Evolutionary conservation across 2,113 vertebrate species (phyloP).

Genomic region (Ochotona princeps): DNA sequence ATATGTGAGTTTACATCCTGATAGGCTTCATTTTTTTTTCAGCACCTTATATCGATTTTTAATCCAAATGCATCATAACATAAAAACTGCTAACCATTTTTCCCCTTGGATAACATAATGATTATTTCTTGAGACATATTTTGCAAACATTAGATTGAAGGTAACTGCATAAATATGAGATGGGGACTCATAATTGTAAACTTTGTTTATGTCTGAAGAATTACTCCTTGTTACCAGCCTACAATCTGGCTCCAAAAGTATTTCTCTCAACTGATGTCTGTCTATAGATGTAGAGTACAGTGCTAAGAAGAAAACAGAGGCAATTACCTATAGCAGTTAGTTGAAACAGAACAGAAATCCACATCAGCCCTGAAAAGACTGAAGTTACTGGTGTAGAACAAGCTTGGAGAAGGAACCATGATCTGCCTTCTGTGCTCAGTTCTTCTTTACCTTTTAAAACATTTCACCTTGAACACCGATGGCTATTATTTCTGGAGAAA

Average conservation of each 20-base stretch:
- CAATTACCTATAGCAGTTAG: not conserved
- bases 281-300: not conserved
- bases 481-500: constrained; percentile 36
- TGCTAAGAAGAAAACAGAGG: not conserved
- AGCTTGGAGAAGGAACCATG: not conserved
- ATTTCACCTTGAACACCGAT: constrained; percentile 45
- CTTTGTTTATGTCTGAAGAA: constrained; percentile 78
- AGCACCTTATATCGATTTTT: constrained; percentile 73
- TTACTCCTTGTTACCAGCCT: constrained; percentile 80
- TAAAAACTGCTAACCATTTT: constrained; percentile 77
- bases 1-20: constrained; percentile 73
- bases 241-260: constrained; percentile 80
- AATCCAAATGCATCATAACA: constrained; percentile 70
- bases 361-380: not conserved
- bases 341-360: not conserved
- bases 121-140: constrained; percentile 86
- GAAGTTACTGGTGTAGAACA: not conserved
- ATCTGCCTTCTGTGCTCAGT: not conserved
- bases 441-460: constrained; percentile 1
- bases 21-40: constrained; percentile 76
- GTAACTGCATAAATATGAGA: constrained; percentile 86
- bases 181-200: constrained; percentile 85
- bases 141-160: constrained; percentile 85
- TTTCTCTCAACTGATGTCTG: not conserved
- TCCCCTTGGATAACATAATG: constrained; percentile 80